phyloP scores from a whole-genome alignment of 2,113 vertebrate genomes.

The Onychorhynchus coronatus region DNA sequence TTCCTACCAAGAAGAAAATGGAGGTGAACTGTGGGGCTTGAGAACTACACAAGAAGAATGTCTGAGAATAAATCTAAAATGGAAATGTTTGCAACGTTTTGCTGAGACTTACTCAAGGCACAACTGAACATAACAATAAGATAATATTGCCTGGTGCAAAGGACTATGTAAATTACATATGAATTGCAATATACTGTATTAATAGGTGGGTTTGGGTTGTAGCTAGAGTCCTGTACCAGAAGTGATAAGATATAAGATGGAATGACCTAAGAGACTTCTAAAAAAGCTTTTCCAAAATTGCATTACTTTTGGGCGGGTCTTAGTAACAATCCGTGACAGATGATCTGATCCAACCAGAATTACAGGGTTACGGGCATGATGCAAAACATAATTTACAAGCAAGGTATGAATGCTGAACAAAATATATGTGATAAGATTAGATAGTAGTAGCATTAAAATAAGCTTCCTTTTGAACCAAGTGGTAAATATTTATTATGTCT shows the following conservation, averaged over 20 bases:
- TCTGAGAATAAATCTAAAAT: neutral
- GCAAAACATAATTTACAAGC: conserved; percentile 1
- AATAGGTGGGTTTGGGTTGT: neutral
- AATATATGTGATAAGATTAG: neutral
- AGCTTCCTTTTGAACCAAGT: neutral
- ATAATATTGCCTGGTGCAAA: neutral
- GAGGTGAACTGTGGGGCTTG: neutral
- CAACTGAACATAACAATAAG: neutral
- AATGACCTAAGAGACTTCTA: neutral
- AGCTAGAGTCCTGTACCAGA: neutral
- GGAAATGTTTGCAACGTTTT: neutral
- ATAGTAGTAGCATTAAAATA: neutral
- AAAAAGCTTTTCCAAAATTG: neutral
- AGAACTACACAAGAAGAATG: neutral
- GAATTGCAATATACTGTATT: neutral
- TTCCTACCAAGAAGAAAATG: neutral
- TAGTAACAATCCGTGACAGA: neutral
- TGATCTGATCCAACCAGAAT: conserved; percentile 10
- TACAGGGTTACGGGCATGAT: neutral
- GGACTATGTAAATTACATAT: neutral
- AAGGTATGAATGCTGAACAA: neutral
- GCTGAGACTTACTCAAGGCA: neutral
- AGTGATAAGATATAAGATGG: neutral
- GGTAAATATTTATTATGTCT: neutral
- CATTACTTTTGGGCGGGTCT: neutral